Percentiles rank a stretch among this genome's conserved stretches.
Evolutionary conservation across 2,113 vertebrate genomes (phyloP).

Genomic region (Dipodomys ordii): DNA sequence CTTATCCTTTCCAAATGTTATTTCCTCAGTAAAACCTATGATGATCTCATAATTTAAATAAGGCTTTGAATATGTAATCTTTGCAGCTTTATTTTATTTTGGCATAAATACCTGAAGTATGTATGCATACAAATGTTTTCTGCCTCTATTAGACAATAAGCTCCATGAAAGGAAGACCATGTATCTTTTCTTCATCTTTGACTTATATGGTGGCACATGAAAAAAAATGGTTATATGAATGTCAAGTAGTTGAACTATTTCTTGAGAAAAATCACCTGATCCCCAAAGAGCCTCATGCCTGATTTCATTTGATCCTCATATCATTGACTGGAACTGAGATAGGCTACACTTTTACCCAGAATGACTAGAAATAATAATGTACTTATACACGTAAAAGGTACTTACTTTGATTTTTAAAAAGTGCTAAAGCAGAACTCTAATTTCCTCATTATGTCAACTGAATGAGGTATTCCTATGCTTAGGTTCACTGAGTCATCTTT

Average conservation of each 20-base stretch:
- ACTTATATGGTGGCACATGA: not conserved
- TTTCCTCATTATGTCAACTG: conserved; percentile 34
- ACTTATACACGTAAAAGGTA: not conserved
- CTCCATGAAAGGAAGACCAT: not conserved
- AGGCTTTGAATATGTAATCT: not conserved
- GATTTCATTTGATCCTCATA: not conserved
- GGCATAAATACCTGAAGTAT: no score
- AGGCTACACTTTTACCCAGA: not conserved
- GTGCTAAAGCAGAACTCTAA: conserved; percentile 12
- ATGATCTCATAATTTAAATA: not conserved
- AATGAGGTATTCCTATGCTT: conserved; percentile 27
- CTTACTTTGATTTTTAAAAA: conserved; percentile 21
- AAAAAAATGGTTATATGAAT: not conserved
- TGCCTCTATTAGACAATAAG: not conserved
- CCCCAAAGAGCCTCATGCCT: not conserved
- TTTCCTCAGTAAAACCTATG: not conserved
- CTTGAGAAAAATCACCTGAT: not conserved
- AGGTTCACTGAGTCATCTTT: conserved; percentile 52
- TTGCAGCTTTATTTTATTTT: not conserved
- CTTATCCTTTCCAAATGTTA: not conserved
- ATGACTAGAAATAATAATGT: conserved; percentile 14
- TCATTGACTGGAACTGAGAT: not conserved
- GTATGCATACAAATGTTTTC: no score
- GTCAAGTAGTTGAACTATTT: not conserved
- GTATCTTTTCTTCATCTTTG: not conserved